Evolutionary conservation across 1,140 invertebrate genomes (phyloP).

Genomic region (Periplaneta americana): DNA sequence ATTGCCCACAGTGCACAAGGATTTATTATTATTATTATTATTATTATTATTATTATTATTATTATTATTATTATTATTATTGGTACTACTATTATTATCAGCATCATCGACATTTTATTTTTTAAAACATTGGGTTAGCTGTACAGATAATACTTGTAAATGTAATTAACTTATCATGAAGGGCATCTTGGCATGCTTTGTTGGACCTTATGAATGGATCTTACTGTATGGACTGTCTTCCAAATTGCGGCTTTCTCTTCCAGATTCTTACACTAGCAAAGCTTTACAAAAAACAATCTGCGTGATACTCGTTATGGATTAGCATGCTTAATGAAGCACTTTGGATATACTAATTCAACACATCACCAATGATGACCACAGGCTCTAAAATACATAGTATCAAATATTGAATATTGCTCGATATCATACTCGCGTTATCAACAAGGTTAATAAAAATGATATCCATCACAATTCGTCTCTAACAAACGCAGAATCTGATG

Average conservation of each 20-base stretch:
- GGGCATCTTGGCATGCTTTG: too few relatives aligned
- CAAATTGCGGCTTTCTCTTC: not conserved
- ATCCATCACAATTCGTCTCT: not conserved
- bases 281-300: not conserved
- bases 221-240: too few relatives aligned
- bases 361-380: not conserved
- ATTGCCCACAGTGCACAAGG: too few relatives aligned
- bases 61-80: too few relatives aligned
- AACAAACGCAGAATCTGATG: not conserved
- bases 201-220: too few relatives aligned
- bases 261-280: not conserved
- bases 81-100: too few relatives aligned
- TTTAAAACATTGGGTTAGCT: too few relatives aligned
- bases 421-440: not conserved
- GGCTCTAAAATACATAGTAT: not conserved
- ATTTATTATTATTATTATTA: too few relatives aligned
- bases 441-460: not conserved
- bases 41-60: too few relatives aligned
- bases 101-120: too few relatives aligned
- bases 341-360: not conserved
- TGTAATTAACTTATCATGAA: too few relatives aligned
- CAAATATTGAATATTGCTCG: not conserved
- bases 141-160: too few relatives aligned
- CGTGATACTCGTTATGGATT: not conserved
- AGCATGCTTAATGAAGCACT: not conserved